Percentiles rank a stretch among this genome's conserved stretches.
phyloP scores from a whole-genome alignment of 2,797 vertebrate species.

The Megaceryle alcyon region DNA sequence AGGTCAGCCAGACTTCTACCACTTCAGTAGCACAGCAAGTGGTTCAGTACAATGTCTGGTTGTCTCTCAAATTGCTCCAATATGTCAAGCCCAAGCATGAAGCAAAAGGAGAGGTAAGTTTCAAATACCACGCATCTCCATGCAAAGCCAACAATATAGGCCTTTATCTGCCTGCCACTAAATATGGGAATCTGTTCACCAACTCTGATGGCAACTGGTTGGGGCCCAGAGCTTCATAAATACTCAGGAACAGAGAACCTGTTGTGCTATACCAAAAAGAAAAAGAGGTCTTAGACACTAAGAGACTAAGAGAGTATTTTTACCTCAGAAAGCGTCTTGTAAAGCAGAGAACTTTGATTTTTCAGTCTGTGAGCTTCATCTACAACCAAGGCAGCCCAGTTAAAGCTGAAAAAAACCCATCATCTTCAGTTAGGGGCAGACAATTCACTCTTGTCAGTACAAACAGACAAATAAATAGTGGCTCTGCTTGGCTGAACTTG shows the following conservation, averaged over 20 bases:
- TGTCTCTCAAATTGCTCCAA: background rate
- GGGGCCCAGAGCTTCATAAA: background rate
- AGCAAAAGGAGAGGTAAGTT: background rate
- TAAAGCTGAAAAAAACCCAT: constrained; percentile 64
- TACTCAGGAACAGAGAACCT: background rate
- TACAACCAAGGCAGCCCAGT: constrained; percentile 84
- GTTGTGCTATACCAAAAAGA: background rate
- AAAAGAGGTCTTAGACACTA: background rate
- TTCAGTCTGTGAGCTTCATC: constrained; percentile 96
- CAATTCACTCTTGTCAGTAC: background rate
- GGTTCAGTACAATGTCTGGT: background rate
- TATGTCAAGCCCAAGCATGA: background rate
- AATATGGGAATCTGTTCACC: background rate
- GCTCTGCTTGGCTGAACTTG: background rate
- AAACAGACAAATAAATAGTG: background rate
- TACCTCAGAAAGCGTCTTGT: constrained; percentile 88
- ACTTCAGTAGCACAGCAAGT: background rate
- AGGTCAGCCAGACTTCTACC: background rate
- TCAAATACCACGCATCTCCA: background rate
- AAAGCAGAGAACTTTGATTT: constrained; percentile 87
- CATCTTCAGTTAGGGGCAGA: background rate
- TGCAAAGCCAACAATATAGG: background rate
- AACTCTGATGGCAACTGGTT: background rate
- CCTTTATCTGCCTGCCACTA: background rate
- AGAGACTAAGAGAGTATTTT: background rate